Conservation (phyloP, 1,140 invertebrate species). For the Trachymyrmex cornetzi region DNA sequence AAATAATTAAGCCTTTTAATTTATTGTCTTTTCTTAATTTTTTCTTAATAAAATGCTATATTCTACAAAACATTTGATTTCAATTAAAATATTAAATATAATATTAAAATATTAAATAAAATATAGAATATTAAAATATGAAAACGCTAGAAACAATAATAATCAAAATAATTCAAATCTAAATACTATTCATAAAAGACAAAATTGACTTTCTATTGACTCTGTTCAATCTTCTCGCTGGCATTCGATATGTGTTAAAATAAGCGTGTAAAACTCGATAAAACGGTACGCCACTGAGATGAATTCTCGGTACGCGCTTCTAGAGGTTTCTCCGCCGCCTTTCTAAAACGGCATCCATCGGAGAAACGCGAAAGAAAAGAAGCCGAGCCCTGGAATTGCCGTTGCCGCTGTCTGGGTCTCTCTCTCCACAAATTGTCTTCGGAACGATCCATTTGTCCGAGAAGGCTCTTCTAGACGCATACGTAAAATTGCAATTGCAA, state of each 20-base stretch:
- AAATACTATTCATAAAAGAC: not conserved
- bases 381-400: constrained; percentile 44
- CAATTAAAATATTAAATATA: no score
- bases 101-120: no score
- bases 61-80: no score
- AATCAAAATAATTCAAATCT: not conserved
- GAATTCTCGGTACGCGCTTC: constrained; percentile 76
- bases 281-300: constrained; percentile 65
- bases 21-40: no score
- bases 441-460: constrained; percentile 27
- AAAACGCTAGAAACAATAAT: no score
- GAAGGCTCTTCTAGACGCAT: constrained; percentile 1
- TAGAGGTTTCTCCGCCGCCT: constrained; percentile 81
- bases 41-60: no score
- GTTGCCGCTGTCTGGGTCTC: constrained; percentile 12
- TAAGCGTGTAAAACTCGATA: constrained; percentile 40
- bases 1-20: no score
- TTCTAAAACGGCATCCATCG: constrained; percentile 80
- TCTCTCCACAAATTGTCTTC: constrained; percentile 42
- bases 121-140: no score
- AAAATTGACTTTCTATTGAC: not conserved
- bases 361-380: constrained; percentile 77
- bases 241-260: constrained; percentile 32
- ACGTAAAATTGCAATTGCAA: constrained; percentile 40
- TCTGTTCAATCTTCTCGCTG: not conserved